Conservation (phyloP, 1,140 invertebrate species). For the Eriocheir sinensis region DNA sequence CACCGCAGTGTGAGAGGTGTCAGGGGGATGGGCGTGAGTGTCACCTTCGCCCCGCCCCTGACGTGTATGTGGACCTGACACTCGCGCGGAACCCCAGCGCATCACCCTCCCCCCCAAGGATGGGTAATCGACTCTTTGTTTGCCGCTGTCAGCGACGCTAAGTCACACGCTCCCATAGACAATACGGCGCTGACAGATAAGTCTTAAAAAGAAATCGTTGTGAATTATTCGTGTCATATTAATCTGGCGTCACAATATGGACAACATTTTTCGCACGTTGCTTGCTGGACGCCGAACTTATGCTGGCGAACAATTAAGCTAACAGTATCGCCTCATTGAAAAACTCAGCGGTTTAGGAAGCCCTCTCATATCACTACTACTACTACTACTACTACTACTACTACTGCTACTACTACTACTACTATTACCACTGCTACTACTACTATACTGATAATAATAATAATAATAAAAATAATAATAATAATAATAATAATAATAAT, state of each 20-base stretch:
- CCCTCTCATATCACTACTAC: slow-evolving; percentile 25
- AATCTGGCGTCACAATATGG: no score
- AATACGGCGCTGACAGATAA: no score
- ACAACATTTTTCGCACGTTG: no score
- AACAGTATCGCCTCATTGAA: no score
- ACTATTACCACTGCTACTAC: not conserved
- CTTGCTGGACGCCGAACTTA: no score
- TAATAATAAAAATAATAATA: slow-evolving; percentile 28
- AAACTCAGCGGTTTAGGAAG: no score
- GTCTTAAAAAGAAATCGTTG: no score
- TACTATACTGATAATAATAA: no score
- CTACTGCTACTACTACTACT: not conserved
- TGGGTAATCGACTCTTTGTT: not conserved
- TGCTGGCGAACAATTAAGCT: no score
- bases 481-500: not conserved
- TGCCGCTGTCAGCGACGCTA: not conserved
- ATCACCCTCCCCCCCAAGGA: not conserved
- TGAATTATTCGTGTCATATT: no score
- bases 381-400: not conserved
- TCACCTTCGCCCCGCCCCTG: not conserved
- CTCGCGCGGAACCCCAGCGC: not conserved
- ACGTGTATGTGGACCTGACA: not conserved
- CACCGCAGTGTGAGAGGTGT: not conserved
- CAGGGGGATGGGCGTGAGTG: not conserved
- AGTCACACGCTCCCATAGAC: no score